phyloP scores from a whole-genome alignment of 2,797 vertebrate species.

The Philypnodon macrostomus region DNA sequence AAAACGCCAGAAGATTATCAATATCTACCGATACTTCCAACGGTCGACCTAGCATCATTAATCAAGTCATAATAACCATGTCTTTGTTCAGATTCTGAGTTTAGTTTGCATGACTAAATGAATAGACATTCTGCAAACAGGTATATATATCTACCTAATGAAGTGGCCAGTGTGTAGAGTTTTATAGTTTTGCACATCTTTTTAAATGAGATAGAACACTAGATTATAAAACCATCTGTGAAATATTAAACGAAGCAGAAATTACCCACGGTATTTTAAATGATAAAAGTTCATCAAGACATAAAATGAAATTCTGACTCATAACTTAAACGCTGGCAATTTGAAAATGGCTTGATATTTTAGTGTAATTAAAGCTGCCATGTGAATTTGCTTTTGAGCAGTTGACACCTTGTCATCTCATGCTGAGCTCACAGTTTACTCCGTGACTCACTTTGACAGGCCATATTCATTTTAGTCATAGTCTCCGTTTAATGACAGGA shows the following conservation, averaged over 20 bases:
- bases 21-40: too few species aligned
- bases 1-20: too few species aligned
- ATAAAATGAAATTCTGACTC: constrained; percentile 18
- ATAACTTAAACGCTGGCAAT: constrained; percentile 16
- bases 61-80: too few species aligned
- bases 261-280: constrained; percentile 1
- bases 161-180: too few species aligned
- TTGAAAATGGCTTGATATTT: constrained; percentile 27
- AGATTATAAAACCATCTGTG: constrained; percentile 27
- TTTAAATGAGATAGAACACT: constrained; percentile 35
- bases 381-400: constrained; percentile 54
- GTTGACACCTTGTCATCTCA: constrained; percentile 64
- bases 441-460: constrained; percentile 63
- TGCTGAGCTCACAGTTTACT: constrained; percentile 60
- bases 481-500: constrained; percentile 57
- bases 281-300: constrained; percentile 2
- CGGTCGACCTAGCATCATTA: too few species aligned
- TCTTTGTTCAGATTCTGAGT: too few species aligned
- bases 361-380: constrained; percentile 49
- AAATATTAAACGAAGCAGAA: constrained; percentile 32
- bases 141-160: too few species aligned
- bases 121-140: too few species aligned
- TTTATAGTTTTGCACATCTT: constrained; percentile 42
- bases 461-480: constrained; percentile 56
- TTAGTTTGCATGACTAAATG: too few species aligned